Percentiles rank a stretch among this genome's conserved stretches.
Conservation (phyloP, 2,797 vertebrate species). For the Hoplostethus mediterraneus region DNA sequence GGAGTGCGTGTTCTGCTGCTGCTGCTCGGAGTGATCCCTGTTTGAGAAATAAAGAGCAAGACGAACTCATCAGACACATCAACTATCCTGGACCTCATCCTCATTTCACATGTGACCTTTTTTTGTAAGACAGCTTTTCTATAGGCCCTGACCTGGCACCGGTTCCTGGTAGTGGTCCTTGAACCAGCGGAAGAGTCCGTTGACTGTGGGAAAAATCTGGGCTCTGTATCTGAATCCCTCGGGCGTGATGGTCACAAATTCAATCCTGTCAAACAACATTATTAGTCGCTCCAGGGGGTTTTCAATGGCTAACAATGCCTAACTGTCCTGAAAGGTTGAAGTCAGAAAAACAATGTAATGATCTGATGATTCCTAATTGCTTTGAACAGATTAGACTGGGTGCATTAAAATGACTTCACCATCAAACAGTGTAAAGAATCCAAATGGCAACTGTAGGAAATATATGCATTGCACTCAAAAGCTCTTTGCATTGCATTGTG, state of each 20-base stretch:
- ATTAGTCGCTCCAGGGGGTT: slow-evolving; percentile 36
- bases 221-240: slow-evolving; percentile 98
- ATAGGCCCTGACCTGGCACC: slow-evolving; percentile 89
- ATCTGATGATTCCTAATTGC: too few species aligned
- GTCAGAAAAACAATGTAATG: too few species aligned
- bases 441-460: not conserved
- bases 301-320: not conserved
- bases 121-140: not conserved
- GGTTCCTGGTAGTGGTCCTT: slow-evolving; percentile 99
- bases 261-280: slow-evolving; percentile 84
- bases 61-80: not conserved
- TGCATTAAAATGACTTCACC: too few species aligned
- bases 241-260: slow-evolving; percentile 97
- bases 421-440: not conserved
- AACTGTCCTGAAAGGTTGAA: not conserved
- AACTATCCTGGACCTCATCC: not conserved
- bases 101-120: not conserved
- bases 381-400: too few species aligned
- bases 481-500: not conserved
- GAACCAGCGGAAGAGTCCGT: slow-evolving; percentile 98
- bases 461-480: not conserved
- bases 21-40: slow-evolving; percentile 96
- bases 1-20: slow-evolving; percentile 87
- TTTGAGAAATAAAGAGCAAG: not conserved
- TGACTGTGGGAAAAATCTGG: slow-evolving; percentile 96